Conservation (phyloP, 1,140 invertebrate species). For the Meteorus sp. region DNA sequence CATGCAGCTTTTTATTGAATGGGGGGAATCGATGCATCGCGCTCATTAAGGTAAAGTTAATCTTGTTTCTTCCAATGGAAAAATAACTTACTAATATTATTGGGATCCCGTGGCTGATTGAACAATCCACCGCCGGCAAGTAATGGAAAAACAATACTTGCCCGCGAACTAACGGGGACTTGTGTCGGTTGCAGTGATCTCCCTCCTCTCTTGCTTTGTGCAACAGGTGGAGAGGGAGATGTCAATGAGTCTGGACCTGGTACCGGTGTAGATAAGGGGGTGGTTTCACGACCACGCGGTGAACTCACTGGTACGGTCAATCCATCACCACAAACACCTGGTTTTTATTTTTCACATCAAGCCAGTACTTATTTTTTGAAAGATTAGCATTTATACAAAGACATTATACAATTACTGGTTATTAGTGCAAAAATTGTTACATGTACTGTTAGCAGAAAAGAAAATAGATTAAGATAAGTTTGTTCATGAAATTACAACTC, state of each 20-base stretch:
- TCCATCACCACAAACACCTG: slow-evolving; percentile 55
- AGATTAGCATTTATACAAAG: too few relatives aligned
- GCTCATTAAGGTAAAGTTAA: too few relatives aligned
- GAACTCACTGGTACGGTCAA: slow-evolving; percentile 54
- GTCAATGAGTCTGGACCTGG: slow-evolving; percentile 51
- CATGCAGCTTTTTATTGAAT: too few relatives aligned
- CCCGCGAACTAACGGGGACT: slow-evolving; percentile 70
- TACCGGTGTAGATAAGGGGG: slow-evolving; percentile 47
- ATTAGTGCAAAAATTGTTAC: too few relatives aligned
- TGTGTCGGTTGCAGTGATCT: slow-evolving; percentile 66
- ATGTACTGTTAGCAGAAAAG: too few relatives aligned
- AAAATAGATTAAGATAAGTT: too few relatives aligned
- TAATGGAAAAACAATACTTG: slow-evolving; percentile 77
- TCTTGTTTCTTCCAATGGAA: too few relatives aligned
- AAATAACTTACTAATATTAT: slow-evolving; percentile 53
- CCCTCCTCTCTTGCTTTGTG: slow-evolving; percentile 44
- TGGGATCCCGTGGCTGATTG: slow-evolving; percentile 52
- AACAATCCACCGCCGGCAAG: slow-evolving; percentile 60
- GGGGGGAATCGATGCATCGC: too few relatives aligned
- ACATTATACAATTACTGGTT: too few relatives aligned
- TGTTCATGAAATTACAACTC: too few relatives aligned
- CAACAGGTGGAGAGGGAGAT: slow-evolving; percentile 52
- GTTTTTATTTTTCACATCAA: slow-evolving; percentile 41
- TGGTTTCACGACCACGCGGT: slow-evolving; percentile 48
- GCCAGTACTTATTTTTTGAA: slow-evolving; percentile 29